A percentile compares a stretch with the other conserved stretches of the same genome.
Conservation (phyloP, 2,888 invertebrate species). For the Ormyrus thymus region DNA sequence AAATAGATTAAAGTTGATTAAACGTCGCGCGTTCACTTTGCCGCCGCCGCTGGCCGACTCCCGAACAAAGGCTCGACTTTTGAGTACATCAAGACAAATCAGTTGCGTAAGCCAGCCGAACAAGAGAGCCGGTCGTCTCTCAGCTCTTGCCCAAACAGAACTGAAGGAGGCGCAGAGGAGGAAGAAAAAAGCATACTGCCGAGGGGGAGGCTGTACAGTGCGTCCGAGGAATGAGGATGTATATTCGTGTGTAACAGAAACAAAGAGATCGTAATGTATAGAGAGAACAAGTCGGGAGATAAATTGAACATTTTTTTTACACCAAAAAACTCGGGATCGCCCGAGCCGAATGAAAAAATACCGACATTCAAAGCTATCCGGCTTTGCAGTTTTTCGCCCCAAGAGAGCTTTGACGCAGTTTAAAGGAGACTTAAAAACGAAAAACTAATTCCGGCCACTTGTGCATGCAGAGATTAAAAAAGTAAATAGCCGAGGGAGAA, state of each 20-base stretch:
- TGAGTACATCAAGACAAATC: constrained; percentile 58
- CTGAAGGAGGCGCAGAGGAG: background rate
- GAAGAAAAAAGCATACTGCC: too few relatives aligned
- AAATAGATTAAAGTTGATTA: constrained; percentile 65
- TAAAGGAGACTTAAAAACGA: background rate
- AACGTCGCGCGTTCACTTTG: constrained; percentile 53
- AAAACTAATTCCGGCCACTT: background rate
- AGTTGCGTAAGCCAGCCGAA: constrained; percentile 57
- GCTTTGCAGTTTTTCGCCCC: background rate
- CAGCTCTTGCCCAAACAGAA: background rate
- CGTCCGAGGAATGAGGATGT: background rate
- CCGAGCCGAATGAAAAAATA: too few relatives aligned
- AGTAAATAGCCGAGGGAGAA: background rate
- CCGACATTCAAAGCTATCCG: too few relatives aligned
- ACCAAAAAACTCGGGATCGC: background rate
- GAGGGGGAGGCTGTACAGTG: background rate
- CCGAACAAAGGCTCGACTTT: constrained; percentile 59
- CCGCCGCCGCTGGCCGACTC: background rate
- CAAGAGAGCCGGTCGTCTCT: constrained; percentile 13
- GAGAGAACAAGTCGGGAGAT: too few relatives aligned
- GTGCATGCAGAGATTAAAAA: background rate
- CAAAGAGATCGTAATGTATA: background rate
- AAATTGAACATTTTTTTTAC: background rate
- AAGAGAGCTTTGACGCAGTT: background rate
- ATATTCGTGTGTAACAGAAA: background rate